Base-by-base conservation (phyloP, 2,113 vertebrate genomes). In the Nannobrachium achirus region DNA sequence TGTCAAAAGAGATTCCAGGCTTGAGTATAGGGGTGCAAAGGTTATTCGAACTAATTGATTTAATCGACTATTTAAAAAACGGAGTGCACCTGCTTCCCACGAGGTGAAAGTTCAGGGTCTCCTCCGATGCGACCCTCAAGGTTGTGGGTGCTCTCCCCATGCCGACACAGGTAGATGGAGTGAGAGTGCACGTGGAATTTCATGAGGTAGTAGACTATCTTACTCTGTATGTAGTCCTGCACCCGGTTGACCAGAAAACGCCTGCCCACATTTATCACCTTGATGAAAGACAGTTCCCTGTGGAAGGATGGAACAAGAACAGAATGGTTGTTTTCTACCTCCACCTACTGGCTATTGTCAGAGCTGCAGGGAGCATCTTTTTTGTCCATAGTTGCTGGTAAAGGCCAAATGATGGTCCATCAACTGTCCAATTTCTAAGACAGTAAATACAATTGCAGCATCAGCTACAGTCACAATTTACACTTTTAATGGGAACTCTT, bases 161-260 rank as follows among this genome's bases (percentile, higher is more conserved):
- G 97, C 11, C 97, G 93, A 87, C 97, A 98, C 18, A 99, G 93
- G 91, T 98, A 99, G 88, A 99, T 98, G 88, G 95, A 97, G 63
- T 97, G 96, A 0, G 96, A 95, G 87, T 97, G 94, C 55, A 98
- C 96, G 0, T 97, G 95, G 83, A 99, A 98, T 89, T 99, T 99
- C 97, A 98, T 99, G 79, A 98, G 95, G 89, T 99, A 99, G 93
- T 98, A 99, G 48, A 99, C 97, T 0, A 99, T 99, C 84, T 97
- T 98, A 67, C 97, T 99, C 93, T 99, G 97, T 92, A 99, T 99
- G 89, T 99, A 99, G 89, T 99, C 97, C 71, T 97, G 96, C 33
- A 99, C 94, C 56, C 93, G 91, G 91, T 98, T 99, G 51, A 99
- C 97, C 61, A 98, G 89, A 75, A 97, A 98, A 0, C 97, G 93